These are phyloP conservation scores for Hippocampus mohnikei DNA, from an alignment of 2,113 vertebrate species.

Conservation along the genomic window DNA sequence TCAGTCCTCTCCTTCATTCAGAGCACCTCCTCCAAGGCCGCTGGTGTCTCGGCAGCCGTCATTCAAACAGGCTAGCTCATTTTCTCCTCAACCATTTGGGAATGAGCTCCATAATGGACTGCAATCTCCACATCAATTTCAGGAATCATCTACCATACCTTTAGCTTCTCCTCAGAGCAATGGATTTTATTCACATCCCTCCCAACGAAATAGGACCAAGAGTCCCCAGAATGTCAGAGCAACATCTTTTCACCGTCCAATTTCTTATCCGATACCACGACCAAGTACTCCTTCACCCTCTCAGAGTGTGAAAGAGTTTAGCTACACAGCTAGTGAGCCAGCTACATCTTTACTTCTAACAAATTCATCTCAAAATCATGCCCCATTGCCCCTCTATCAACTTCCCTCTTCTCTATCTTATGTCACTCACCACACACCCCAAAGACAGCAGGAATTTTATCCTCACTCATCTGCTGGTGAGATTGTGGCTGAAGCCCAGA, in stretches of 20 bases:
- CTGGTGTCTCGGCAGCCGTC: slow-evolving; percentile 57
- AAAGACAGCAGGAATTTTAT: slow-evolving; percentile 28
- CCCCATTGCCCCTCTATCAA: slow-evolving; percentile 37
- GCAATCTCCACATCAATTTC: slow-evolving; percentile 43
- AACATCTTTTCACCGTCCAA: slow-evolving; percentile 35
- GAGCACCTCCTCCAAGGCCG: slow-evolving; percentile 33
- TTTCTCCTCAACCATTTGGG: slow-evolving; percentile 64
- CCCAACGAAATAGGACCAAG: slow-evolving; percentile 50
- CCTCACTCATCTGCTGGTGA: slow-evolving; percentile 32
- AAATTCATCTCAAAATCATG: slow-evolving; percentile 60
- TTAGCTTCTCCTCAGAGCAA: slow-evolving; percentile 48
- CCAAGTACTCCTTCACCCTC: slow-evolving; percentile 21
- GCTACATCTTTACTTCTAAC: slow-evolving; percentile 55
- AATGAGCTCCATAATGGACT: slow-evolving; percentile 60
- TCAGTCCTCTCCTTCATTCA: slow-evolving; percentile 54
- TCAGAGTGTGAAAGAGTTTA: slow-evolving; percentile 55
- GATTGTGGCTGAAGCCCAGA: slow-evolving; percentile 32
- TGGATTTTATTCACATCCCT: slow-evolving; percentile 50
- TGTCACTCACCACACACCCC: slow-evolving; percentile 21
- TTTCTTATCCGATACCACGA: slow-evolving; percentile 30
- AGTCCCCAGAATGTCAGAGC: slow-evolving; percentile 40
- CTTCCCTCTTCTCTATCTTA: slow-evolving; percentile 33
- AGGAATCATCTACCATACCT: slow-evolving; percentile 27
- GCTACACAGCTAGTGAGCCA: slow-evolving; percentile 55
- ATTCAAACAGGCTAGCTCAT: slow-evolving; percentile 60